Conservation (phyloP, 2,888 invertebrate species). For the Scaptomyza reducta region DNA sequence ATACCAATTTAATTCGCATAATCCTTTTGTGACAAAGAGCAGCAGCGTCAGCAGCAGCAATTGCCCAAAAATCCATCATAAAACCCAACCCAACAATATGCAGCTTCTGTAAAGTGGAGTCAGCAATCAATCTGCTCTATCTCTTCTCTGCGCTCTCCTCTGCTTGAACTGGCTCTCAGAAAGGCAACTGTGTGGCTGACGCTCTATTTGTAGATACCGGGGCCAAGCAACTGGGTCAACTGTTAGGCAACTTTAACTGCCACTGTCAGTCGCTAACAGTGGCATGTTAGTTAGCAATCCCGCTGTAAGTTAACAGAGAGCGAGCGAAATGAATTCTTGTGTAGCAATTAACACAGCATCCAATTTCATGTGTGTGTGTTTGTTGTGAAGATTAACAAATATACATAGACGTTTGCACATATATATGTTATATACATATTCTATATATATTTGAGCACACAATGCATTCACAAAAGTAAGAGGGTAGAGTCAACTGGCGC, state of each 20-base stretch:
- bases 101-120: conserved; percentile 43
- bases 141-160: background rate
- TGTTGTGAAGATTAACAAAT: conserved; percentile 32
- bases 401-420: conserved; percentile 7
- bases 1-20: conserved; percentile 52
- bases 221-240: conserved; percentile 66
- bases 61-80: conserved; percentile 39
- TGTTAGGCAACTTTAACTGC: conserved; percentile 56
- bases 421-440: conserved; percentile 6
- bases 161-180: conserved; percentile 1
- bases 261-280: conserved; percentile 26
- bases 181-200: conserved; percentile 27
- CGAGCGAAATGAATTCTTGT: conserved; percentile 31
- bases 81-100: conserved; percentile 5
- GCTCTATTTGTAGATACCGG: conserved; percentile 63
- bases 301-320: conserved; percentile 26
- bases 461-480: conserved; percentile 27
- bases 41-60: background rate
- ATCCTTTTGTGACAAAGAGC: conserved; percentile 20
- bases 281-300: conserved; percentile 35
- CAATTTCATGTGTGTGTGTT: conserved; percentile 28
- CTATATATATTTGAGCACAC: conserved; percentile 26
- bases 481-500: conserved; percentile 68
- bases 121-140: background rate
- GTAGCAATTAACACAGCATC: conserved; percentile 58